Evolutionary conservation across 2,888 invertebrate genomes (phyloP).

Genomic region (Vesta saturnalis): DNA sequence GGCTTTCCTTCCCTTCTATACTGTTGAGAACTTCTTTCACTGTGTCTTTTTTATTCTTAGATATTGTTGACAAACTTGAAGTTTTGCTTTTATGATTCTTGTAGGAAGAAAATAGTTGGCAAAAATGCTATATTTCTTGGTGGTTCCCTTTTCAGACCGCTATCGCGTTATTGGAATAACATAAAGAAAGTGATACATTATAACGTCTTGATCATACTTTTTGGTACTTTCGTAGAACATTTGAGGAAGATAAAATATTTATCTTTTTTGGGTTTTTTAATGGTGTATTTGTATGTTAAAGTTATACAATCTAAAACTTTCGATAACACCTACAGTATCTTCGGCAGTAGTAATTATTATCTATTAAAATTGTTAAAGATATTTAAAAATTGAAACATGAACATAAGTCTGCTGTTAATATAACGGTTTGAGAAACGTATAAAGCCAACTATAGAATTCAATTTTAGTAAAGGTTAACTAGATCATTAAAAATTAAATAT

Average conservation of each 20-base stretch:
- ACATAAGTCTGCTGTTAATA: too few species aligned
- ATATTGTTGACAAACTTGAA: background rate
- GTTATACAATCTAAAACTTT: too few species aligned
- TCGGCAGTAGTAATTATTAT: too few species aligned
- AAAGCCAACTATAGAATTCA: too few species aligned
- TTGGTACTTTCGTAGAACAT: background rate
- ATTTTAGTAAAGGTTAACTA: too few species aligned
- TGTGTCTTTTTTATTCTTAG: background rate
- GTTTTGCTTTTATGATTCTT: background rate
- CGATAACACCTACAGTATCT: too few species aligned
- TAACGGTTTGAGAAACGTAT: too few species aligned
- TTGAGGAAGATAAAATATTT: background rate
- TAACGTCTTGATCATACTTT: background rate
- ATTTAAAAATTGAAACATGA: too few species aligned
- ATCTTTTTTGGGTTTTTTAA: too few species aligned
- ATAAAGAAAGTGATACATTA: background rate
- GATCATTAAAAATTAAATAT: too few species aligned
- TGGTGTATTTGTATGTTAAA: too few species aligned
- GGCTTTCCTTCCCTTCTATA: constrained; percentile 2
- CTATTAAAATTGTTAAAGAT: too few species aligned
- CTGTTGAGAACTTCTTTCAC: constrained; percentile 1
- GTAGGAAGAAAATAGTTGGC: background rate
- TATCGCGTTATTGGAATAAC: background rate
- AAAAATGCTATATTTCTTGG: background rate
- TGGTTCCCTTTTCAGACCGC: background rate